phyloP scores from a whole-genome alignment of 2,113 vertebrate species.

The Hystrix cristata region DNA sequence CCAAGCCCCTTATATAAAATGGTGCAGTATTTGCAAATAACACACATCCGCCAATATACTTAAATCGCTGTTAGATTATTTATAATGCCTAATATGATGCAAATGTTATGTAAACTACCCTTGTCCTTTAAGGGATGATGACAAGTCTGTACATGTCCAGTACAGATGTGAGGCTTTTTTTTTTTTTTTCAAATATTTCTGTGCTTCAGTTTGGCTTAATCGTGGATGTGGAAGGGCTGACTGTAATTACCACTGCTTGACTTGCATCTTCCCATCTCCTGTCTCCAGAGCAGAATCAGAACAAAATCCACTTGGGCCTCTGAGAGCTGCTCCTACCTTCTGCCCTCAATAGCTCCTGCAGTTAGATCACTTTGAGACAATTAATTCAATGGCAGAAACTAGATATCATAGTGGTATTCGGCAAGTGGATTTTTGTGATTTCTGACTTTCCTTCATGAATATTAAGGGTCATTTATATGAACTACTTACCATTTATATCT shows the following conservation, averaged over 20 bases:
- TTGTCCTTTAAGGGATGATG: neutral
- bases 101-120: neutral
- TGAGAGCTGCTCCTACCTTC: neutral
- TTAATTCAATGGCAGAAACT: neutral
- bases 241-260: neutral
- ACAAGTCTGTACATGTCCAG: neutral
- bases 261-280: neutral
- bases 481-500: neutral
- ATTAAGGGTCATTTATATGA: neutral
- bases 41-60: neutral
- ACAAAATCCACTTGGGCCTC: neutral
- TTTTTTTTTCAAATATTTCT: neutral
- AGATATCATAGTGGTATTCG: neutral
- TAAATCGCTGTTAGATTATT: neutral
- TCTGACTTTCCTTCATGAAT: neutral
- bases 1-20: neutral
- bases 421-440: neutral
- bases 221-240: neutral
- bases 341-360: neutral
- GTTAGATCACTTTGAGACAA: neutral
- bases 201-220: neutral
- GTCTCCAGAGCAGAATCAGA: neutral
- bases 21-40: neutral
- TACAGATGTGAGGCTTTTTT: neutral
- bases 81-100: neutral